Evolutionary conservation across 2,797 vertebrate species (phyloP), one percentile per base, ranked within the genome.

Genomic region (Cetoscarus ocellatus): DNA sequence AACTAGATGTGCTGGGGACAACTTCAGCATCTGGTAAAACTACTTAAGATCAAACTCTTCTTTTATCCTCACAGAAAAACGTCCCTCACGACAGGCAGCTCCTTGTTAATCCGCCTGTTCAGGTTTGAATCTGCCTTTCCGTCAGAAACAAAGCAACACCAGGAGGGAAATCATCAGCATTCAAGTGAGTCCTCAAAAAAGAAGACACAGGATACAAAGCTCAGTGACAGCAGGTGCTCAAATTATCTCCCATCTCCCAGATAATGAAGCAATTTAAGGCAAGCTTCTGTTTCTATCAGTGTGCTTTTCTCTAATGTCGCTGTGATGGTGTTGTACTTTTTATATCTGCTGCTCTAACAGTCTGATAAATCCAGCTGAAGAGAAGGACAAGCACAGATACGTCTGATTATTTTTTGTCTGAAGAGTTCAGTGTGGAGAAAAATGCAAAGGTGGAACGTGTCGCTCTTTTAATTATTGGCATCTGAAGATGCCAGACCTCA

Each of bases 161-260:
- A 18, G 52, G 35, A 39, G 67, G 57, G 50, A 56, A 65, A 55
- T 53, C 50, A 56, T 27, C 13, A 40, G 56, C 12, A 18, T 55
- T 73, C 36, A 48, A 73, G 61, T 38, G 34, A 61, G 7, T 27
- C 7, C 60, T 61, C 50, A 0, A 54, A 70, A 0, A 63, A 76
- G 42, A 19, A 34, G 15, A 55, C 34, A 15, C 35, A 44, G 50
- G 52, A 14, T 0, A 5, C 19, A 13, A 45, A 44, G 55, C 50
- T 73, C 14, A 2, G 35, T 6, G 67, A 36, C 72, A 63, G 80
- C 72, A 70, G 72, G 68, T 27, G 64, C 57, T 71, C 59, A 45
- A 17, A 61, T 78, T 7, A 27, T 36, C 73, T 62, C 34, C 36
- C 57, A 8, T 52, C 34, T 15, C 45, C 0, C 27, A 58, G 59